Evolutionary conservation across 2,113 vertebrate genomes (phyloP), one percentile per base, ranked within the genome.

Genomic region (Platysternon megacephalum): DNA sequence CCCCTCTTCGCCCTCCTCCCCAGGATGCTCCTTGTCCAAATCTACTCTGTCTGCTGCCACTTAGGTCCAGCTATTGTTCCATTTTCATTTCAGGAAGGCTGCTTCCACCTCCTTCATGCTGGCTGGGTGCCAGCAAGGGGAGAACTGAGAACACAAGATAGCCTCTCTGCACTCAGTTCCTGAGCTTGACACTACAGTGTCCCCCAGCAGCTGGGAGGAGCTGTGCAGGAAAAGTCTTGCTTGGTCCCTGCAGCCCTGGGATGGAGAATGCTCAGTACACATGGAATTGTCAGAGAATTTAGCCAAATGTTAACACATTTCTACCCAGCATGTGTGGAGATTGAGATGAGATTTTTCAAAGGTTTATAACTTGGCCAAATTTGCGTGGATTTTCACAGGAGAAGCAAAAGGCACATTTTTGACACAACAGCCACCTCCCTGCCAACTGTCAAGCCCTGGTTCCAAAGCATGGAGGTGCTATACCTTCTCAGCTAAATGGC

Each of bases 371-470:
- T 24, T 0, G 0, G 76, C 26, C 48, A 90, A 32, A 19, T 44
- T 52, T 94, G 82, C 44, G n/a, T 39, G 87, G 35, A 61, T 80
- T 94, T 94, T 76, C 93, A 94, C 51, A 84, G 76, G 10, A 76
- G 19, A 24, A 26, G 11, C 74, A 79, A 55, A 72, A 89, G 39
- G 49, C 88, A 52, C 91, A 12, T 89, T 82, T 29, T 49, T 82
- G 76, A 12, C 44, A 82, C 7, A 72, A 89, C 7, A 16, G 24
- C 42, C 44, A 78, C 24, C 39, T 13, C 74, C 42, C 6, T 76
- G 74, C 11, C 24, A 28, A 44, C 39, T 76, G 21, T 76, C 42
- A 46, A 4, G 2, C 17, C 8, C 65, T 11, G 9, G 65, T 72
- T 39, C 65, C 35, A 48, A 24, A 89, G 74, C 11, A 14, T 46